phyloP scores from a whole-genome alignment of 2,888 invertebrate genomes.

The Chamaedrilus cognettii region DNA sequence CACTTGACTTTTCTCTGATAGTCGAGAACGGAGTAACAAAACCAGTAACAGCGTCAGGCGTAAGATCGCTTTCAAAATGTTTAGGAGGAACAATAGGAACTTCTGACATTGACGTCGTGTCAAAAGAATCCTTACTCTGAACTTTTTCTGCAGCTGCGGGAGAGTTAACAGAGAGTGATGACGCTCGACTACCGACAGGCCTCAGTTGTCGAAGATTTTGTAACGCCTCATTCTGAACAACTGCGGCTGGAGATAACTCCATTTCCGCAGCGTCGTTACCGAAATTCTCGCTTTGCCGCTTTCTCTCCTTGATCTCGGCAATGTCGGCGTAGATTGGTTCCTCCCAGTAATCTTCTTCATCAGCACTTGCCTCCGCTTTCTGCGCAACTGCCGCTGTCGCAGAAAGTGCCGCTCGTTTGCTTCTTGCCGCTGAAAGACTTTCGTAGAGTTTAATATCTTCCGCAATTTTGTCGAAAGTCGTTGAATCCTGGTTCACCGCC shows the following conservation, averaged over 20 bases:
- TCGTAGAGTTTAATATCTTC: no score
- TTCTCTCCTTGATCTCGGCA: slow-evolving; percentile 27
- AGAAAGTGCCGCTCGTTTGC: background rate
- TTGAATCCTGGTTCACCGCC: background rate
- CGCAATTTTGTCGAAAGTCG: no score
- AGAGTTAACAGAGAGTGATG: background rate
- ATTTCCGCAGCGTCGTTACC: no score
- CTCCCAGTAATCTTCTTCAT: slow-evolving; percentile 41
- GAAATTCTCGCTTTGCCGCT: slow-evolving; percentile 9
- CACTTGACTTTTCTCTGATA: background rate
- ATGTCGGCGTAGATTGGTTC: slow-evolving; percentile 48
- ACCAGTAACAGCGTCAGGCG: background rate
- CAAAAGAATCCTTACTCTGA: background rate
- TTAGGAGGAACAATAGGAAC: background rate
- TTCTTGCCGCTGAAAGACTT: no score
- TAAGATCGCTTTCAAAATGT: no score
- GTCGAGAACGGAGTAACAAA: background rate
- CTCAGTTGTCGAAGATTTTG: background rate
- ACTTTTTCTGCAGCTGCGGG: no score
- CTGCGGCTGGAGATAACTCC: no score
- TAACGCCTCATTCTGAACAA: no score
- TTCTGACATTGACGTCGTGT: background rate
- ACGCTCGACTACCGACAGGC: background rate
- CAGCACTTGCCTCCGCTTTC: background rate
- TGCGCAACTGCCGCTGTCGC: background rate